Base-by-base conservation (phyloP, 30 jellyfish, hydroid and myxozoan genomes). In the Calvadosia cruxmelitensis region DNA sequence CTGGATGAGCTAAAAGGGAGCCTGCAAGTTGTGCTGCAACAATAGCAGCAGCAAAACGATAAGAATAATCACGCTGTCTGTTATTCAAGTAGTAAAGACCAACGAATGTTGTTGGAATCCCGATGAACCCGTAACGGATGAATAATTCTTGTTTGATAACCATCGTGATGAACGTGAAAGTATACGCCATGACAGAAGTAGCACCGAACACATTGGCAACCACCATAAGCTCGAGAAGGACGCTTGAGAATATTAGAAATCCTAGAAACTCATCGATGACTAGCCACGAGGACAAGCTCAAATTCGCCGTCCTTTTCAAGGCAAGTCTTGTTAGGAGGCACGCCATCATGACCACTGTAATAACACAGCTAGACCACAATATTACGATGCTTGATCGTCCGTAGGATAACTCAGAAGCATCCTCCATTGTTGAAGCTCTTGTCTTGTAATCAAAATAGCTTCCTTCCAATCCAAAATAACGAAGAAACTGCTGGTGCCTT, bases 1-100 rank as follows among this genome's bases (percentile, higher is more conserved):
- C 49, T 2, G 93, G 93, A 64, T 79, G 93, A 1, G 93, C 93
- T 15, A 66, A 24, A 13, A 79, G 80, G 1, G 93, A 69, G 2
- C 84, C 93, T 0, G 53, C 33, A 12, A 79, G 42, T 64, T 79
- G 84, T 10, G 84, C 93, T 34, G 57, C 75, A 23, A 72, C 53
- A 20, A 29, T 67, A 0, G 63, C 27, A 29, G 36, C 24, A 1
- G 72, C 72, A 34, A 79, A 79, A 25, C 20, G 23, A 26, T 75
- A 77, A 12, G 93, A 70, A 32, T 48, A 61, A 2, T 35, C 51
- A 28, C 71, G 16, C 10, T 27, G 15, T 61, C 72, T 79, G 2
- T 74, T 71, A 1, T 76, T 77, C 0, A 10, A 28, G 75, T 79
- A 79, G 50, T 33, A 79, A 1, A 71, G 70, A 33, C 70, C 93